A percentile compares a stretch with the other conserved stretches of the same genome.
phyloP scores from a whole-genome alignment of 2,113 vertebrate genomes.

The Dicentrarchus labrax region DNA sequence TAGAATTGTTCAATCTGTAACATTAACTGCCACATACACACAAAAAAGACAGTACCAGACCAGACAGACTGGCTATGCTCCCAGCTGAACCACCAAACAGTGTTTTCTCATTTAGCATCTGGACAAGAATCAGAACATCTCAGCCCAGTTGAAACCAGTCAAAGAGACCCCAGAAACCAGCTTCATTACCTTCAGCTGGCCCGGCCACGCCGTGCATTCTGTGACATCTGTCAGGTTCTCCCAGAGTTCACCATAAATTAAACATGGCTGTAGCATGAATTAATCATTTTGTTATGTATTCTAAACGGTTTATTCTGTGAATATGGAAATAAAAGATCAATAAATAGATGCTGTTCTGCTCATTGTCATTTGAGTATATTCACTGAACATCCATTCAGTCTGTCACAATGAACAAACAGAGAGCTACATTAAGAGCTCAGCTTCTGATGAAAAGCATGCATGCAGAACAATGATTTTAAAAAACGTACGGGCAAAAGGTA shows the following conservation, averaged over 20 bases:
- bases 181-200: conserved; percentile 5
- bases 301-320: background rate
- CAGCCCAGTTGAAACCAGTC: background rate
- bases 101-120: background rate
- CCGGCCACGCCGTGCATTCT: background rate
- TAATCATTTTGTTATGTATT: conserved; percentile 27
- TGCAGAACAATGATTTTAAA: background rate
- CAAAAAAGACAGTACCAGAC: background rate
- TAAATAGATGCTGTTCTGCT: background rate
- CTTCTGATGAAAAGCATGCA: background rate
- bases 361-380: background rate
- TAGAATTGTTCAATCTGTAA: background rate
- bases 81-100: background rate
- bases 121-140: background rate
- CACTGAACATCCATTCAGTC: background rate
- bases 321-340: background rate
- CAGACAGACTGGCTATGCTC: background rate
- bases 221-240: conserved; percentile 9
- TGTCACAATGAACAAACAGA: background rate
- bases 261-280: conserved; percentile 7
- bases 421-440: background rate
- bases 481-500: background rate
- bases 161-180: background rate
- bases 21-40: background rate
- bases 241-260: conserved; percentile 25